Evolutionary conservation across 2,888 invertebrate species (phyloP).

Genomic region (Xylocampa areola): DNA sequence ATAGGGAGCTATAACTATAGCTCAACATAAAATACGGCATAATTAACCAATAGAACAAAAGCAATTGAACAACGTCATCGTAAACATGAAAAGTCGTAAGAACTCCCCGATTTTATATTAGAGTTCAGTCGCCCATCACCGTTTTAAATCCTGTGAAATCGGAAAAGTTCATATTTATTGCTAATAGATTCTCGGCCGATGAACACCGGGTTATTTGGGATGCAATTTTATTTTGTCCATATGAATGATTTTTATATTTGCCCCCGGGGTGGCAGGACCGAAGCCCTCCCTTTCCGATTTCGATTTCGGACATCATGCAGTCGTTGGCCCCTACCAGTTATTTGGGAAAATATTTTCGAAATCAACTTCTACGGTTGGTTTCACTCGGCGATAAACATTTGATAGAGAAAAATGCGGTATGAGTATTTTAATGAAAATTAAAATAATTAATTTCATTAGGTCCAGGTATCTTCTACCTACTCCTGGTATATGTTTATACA

Average conservation of each 20-base stretch:
- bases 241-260: constrained; percentile 89
- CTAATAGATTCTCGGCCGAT: constrained; percentile 89
- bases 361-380: constrained; percentile 70
- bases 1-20: constrained; percentile 15
- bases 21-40: constrained; percentile 44
- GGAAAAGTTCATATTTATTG: constrained; percentile 90
- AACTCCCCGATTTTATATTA: constrained; percentile 78
- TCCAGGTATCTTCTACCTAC: no score
- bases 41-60: constrained; percentile 68
- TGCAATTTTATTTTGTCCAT: constrained; percentile 90
- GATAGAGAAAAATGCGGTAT: constrained; percentile 14
- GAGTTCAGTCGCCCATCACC: constrained; percentile 69
- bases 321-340: constrained; percentile 72
- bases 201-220: constrained; percentile 88
- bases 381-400: constrained; percentile 62
- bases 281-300: constrained; percentile 75
- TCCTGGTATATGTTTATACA: no score
- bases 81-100: constrained; percentile 84
- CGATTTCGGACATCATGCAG: constrained; percentile 81
- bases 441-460: no score
- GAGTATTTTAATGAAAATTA: neutral
- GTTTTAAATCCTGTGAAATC: constrained; percentile 88
- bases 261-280: constrained; percentile 76
- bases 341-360: constrained; percentile 67
- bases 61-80: constrained; percentile 79